phyloP scores from a whole-genome alignment of 2,888 invertebrate genomes.

The Cremastinae sp. region DNA sequence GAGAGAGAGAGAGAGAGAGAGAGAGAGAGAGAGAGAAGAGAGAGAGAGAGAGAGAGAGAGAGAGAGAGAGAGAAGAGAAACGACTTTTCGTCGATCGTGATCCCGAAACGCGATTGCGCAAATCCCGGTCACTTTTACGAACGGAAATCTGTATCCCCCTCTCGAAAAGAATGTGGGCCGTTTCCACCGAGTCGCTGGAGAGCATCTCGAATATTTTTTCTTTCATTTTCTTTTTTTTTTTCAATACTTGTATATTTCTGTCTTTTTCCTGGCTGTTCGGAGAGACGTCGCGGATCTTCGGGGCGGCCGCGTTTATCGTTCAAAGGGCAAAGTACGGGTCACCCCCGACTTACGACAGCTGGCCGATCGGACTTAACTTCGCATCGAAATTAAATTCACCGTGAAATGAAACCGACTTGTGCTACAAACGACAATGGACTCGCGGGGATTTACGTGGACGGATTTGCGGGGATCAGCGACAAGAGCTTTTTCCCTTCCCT shows the following conservation, averaged over 20 bases:
- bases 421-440: conserved; percentile 69
- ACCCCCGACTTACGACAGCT: conserved; percentile 73
- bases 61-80: conserved; percentile 9
- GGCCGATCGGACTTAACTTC: conserved; percentile 73
- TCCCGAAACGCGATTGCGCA: conserved; percentile 75
- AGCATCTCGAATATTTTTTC: conserved; percentile 38
- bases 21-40: neutral
- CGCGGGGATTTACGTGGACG: conserved; percentile 74
- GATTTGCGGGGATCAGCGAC: conserved; percentile 73
- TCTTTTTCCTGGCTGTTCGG: conserved; percentile 56
- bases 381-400: conserved; percentile 78
- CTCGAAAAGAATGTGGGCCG: conserved; percentile 37
- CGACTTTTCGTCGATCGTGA: conserved; percentile 52
- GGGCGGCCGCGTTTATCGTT: conserved; percentile 45
- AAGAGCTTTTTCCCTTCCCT: conserved; percentile 31
- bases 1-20: conserved; percentile 6
- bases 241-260: conserved; percentile 15
- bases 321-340: conserved; percentile 69
- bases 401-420: conserved; percentile 77
- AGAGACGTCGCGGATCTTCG: conserved; percentile 43
- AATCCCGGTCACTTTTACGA: conserved; percentile 78
- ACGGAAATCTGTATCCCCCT: conserved; percentile 67
- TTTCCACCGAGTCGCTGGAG: conserved; percentile 30
- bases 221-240: conserved; percentile 40
- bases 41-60: conserved; percentile 7